Conservation (phyloP, 2,113 vertebrate species). For the Corythaeola cristata region DNA sequence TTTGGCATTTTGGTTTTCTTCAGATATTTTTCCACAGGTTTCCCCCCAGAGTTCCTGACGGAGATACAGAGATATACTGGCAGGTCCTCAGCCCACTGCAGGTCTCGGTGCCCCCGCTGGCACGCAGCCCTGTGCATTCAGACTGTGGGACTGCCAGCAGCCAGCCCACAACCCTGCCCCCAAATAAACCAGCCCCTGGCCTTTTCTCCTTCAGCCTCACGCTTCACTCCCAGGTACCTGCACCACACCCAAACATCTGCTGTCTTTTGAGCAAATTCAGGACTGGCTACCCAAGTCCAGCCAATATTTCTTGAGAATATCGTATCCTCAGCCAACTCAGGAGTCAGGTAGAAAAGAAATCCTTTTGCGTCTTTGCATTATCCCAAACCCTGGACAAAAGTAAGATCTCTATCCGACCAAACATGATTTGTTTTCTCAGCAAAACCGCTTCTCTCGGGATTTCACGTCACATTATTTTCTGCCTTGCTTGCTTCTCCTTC, state of each 20-base stretch:
- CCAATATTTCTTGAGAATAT: not conserved
- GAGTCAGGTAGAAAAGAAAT: not conserved
- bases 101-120: conserved; percentile 42
- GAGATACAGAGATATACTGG: too few relatives aligned
- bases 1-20: conserved; percentile 84
- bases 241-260: not conserved
- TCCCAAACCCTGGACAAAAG: not conserved
- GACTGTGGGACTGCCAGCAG: conserved; percentile 76
- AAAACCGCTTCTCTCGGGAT: not conserved
- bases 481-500: conserved; percentile 15
- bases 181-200: not conserved
- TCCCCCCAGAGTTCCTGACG: conserved; percentile 71
- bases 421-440: not conserved
- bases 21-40: conserved; percentile 76
- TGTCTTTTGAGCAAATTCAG: not conserved
- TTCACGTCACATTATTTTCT: conserved; percentile 19
- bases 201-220: conserved; percentile 1
- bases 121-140: conserved; percentile 78
- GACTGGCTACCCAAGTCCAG: not conserved
- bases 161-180: conserved; percentile 59
- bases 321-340: not conserved
- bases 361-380: not conserved
- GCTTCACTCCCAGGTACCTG: conserved; percentile 10
- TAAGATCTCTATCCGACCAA: not conserved
- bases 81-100: conserved; percentile 55